Evolutionary conservation across 2,797 vertebrate genomes (phyloP).

Genomic region (Manis crassicaudata): DNA sequence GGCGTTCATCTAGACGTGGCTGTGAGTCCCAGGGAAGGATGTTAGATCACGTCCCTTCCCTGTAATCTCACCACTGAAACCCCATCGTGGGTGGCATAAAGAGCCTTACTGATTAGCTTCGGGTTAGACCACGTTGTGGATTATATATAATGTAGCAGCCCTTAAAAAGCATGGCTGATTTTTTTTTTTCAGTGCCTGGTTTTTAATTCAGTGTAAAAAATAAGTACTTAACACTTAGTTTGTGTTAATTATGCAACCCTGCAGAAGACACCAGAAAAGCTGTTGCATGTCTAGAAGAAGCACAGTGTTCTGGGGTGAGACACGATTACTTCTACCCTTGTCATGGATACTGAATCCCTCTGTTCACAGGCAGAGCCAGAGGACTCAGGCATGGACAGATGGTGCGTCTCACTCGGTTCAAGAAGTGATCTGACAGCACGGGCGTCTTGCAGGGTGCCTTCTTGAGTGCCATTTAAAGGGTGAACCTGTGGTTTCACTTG

Average conservation of each 20-base stretch:
- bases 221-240: background rate
- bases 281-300: background rate
- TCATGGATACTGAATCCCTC: background rate
- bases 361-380: background rate
- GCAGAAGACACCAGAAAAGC: background rate
- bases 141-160: background rate
- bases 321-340: background rate
- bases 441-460: background rate
- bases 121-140: background rate
- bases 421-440: background rate
- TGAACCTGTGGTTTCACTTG: background rate
- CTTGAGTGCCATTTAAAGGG: background rate
- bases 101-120: constrained; percentile 5
- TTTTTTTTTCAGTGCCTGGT: background rate
- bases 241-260: background rate
- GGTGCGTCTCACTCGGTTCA: background rate
- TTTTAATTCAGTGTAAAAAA: background rate
- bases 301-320: too few species aligned
- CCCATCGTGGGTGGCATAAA: background rate
- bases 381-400: background rate
- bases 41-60: background rate
- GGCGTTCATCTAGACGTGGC: background rate
- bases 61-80: constrained; percentile 2
- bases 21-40: background rate
- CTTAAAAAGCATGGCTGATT: background rate